phyloP scores from a whole-genome alignment of 2,797 vertebrate species.

The Emys orbicularis region DNA sequence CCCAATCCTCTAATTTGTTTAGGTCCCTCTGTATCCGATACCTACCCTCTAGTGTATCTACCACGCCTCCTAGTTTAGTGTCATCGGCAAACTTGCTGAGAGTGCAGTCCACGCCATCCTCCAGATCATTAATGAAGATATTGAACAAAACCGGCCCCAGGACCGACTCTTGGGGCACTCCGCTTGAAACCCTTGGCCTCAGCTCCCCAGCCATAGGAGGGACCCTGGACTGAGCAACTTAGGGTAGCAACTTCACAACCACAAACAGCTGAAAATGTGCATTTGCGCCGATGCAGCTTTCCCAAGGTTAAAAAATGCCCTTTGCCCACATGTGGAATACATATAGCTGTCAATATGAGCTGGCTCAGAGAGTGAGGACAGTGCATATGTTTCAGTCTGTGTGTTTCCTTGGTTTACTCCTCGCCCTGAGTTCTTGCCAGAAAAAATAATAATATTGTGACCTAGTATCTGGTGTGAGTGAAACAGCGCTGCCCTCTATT shows the following conservation, averaged over 20 bases:
- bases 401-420: neutral
- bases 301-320: neutral
- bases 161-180: too few relatives aligned
- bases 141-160: too few relatives aligned
- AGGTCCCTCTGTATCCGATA: too few relatives aligned
- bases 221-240: neutral
- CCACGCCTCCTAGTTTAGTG: too few relatives aligned
- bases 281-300: neutral
- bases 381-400: neutral
- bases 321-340: neutral
- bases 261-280: neutral
- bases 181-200: neutral
- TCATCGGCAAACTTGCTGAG: too few relatives aligned
- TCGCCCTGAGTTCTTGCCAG: too few relatives aligned
- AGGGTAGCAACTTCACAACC: neutral
- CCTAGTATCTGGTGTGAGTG: neutral
- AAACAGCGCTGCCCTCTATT: neutral
- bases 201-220: too few relatives aligned
- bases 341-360: neutral
- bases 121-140: too few relatives aligned
- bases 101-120: too few relatives aligned
- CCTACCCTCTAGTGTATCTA: too few relatives aligned
- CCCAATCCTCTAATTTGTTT: too few relatives aligned
- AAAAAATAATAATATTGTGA: neutral
- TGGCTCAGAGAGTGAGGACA: neutral